A percentile compares a stretch with the other conserved stretches of the same genome.
Evolutionary conservation across 2,888 invertebrate genomes (phyloP).

Genomic region (Anthrax anthrax): DNA sequence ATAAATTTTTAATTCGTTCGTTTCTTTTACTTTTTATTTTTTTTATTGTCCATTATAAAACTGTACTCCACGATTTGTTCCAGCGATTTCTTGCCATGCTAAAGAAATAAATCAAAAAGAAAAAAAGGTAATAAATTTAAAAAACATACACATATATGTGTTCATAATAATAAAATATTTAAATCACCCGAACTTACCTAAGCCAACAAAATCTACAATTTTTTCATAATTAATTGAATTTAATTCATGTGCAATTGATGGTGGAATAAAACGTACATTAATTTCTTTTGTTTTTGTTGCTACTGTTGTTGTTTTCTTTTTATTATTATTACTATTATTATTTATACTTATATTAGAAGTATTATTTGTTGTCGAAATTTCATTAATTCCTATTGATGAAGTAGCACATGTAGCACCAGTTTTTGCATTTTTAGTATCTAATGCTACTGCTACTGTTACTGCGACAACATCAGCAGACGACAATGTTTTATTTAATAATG

Average conservation of each 20-base stretch:
- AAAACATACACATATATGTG: too few species aligned
- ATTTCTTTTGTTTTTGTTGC: not conserved
- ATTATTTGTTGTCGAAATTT: not conserved
- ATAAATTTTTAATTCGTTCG: not conserved
- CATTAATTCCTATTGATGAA: too few species aligned
- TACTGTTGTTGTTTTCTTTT: not conserved
- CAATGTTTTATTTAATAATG: not conserved
- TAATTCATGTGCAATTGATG: conserved; percentile 24
- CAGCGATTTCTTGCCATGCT: conserved; percentile 63
- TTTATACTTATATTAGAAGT: too few species aligned
- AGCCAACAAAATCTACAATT: conserved; percentile 47
- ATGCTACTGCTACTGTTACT: not conserved
- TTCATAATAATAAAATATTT: too few species aligned
- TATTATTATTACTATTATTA: not conserved
- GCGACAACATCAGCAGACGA: not conserved
- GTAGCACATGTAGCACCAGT: not conserved
- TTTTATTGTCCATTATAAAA: conserved; percentile 42
- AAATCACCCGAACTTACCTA: too few species aligned
- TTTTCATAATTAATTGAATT: conserved; percentile 42
- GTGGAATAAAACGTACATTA: conserved; percentile 21
- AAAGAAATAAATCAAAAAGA: conserved; percentile 33
- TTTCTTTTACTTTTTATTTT: too few species aligned
- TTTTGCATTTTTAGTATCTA: not conserved
- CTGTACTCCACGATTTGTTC: conserved; percentile 39
- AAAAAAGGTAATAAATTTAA: too few species aligned